Conservation (phyloP, 2,113 vertebrate species). For the Tinamus guttatus region DNA sequence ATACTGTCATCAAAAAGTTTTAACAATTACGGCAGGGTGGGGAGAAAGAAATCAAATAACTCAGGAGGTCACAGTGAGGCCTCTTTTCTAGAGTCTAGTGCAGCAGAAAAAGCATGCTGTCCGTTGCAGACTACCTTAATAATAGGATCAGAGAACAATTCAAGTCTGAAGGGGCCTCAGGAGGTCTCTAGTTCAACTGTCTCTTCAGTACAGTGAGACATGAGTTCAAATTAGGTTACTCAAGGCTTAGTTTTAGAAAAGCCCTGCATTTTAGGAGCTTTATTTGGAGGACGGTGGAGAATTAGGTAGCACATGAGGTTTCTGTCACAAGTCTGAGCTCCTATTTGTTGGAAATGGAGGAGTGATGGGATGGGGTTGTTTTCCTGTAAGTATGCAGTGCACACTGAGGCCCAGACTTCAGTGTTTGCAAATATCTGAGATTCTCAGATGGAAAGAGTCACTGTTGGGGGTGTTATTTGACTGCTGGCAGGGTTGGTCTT, state of each 20-base stretch:
- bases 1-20: neutral
- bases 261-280: neutral
- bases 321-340: neutral
- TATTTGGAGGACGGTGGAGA: neutral
- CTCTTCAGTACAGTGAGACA: neutral
- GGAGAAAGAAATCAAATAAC: neutral
- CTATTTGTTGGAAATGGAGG: neutral
- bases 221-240: neutral
- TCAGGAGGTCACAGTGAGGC: neutral
- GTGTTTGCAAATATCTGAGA: neutral
- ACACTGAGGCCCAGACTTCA: neutral
- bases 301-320: neutral
- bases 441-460: neutral
- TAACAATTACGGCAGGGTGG: neutral
- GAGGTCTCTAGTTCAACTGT: neutral
- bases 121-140: neutral
- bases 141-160: neutral
- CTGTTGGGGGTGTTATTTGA: rapidly evolving
- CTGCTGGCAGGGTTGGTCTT: neutral
- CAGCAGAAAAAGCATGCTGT: neutral
- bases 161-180: neutral
- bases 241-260: neutral
- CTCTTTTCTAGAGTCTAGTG: neutral
- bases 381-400: neutral
- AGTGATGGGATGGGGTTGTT: neutral